Conservation (phyloP, 2,113 vertebrate species). For the Cyphomyrus discorhynchus region DNA sequence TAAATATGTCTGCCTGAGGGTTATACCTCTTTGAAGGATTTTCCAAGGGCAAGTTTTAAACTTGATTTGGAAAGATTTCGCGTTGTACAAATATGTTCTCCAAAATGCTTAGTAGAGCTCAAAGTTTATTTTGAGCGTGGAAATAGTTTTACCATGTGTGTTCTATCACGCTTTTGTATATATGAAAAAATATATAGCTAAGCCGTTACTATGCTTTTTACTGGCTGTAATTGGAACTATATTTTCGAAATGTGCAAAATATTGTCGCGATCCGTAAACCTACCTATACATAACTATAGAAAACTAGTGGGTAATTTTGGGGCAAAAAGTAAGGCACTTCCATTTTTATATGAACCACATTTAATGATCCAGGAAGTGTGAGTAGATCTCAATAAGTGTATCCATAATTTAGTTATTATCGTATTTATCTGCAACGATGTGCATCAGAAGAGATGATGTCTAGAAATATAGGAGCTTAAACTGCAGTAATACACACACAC, state of each 20-base stretch:
- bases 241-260: neutral
- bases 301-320: neutral
- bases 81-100: neutral
- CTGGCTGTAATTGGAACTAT: neutral
- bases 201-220: neutral
- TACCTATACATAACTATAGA: too few species aligned
- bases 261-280: neutral
- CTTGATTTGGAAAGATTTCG: neutral
- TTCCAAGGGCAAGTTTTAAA: neutral
- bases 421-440: neutral
- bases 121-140: neutral
- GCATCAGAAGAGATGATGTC: neutral
- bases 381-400: neutral
- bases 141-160: neutral
- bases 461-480: neutral
- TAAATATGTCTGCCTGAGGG: neutral
- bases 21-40: neutral
- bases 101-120: neutral
- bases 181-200: neutral
- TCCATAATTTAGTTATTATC: neutral
- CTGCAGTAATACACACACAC: neutral
- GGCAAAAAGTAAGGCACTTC: neutral
- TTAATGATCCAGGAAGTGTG: neutral
- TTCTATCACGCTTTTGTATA: neutral
- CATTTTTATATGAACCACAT: neutral